Percentiles rank a stretch among this genome's conserved stretches.
Evolutionary conservation across 2,797 vertebrate species (phyloP).

Genomic region (Xyrichtys novacula): DNA sequence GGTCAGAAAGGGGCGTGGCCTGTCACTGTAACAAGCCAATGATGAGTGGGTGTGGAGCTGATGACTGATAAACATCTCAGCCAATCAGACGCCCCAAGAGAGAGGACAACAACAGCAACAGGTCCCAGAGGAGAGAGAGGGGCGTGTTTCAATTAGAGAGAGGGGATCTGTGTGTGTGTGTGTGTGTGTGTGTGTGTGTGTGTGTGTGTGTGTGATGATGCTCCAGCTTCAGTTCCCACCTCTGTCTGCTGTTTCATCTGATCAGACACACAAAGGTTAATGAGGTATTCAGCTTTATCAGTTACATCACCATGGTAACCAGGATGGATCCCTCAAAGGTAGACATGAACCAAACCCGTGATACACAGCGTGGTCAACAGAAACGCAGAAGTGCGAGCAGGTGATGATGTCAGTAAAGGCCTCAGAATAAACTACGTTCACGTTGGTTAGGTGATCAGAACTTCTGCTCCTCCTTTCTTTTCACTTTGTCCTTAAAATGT

Average conservation of each 20-base stretch:
- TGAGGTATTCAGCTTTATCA: too few relatives aligned
- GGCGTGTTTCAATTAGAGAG: slow-evolving; percentile 57
- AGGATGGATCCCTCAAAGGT: too few relatives aligned
- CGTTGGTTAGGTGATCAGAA: too few relatives aligned
- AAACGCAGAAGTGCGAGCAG: too few relatives aligned
- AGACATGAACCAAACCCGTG: too few relatives aligned
- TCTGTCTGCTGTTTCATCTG: slow-evolving; percentile 17
- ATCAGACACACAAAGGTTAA: not conserved
- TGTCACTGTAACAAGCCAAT: slow-evolving; percentile 55
- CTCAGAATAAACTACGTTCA: too few relatives aligned
- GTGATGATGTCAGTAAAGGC: too few relatives aligned
- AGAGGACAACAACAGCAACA: slow-evolving; percentile 19
- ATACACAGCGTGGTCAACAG: too few relatives aligned
- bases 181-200: slow-evolving; percentile 8
- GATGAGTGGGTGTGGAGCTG: slow-evolving; percentile 55
- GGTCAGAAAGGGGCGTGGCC: slow-evolving; percentile 28
- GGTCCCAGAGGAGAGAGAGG: slow-evolving; percentile 73
- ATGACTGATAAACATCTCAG: slow-evolving; percentile 78
- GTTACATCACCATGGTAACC: too few relatives aligned
- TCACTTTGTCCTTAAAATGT: too few relatives aligned
- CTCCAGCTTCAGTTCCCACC: slow-evolving; percentile 46
- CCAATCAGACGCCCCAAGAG: slow-evolving; percentile 63
- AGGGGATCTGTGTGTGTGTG: not conserved
- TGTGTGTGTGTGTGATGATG: slow-evolving; percentile 36
- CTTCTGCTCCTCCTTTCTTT: too few relatives aligned